Evolutionary conservation across 2,113 vertebrate genomes (phyloP), one percentile per base, ranked within the genome.

Genomic region (Nesoenas mayeri): DNA sequence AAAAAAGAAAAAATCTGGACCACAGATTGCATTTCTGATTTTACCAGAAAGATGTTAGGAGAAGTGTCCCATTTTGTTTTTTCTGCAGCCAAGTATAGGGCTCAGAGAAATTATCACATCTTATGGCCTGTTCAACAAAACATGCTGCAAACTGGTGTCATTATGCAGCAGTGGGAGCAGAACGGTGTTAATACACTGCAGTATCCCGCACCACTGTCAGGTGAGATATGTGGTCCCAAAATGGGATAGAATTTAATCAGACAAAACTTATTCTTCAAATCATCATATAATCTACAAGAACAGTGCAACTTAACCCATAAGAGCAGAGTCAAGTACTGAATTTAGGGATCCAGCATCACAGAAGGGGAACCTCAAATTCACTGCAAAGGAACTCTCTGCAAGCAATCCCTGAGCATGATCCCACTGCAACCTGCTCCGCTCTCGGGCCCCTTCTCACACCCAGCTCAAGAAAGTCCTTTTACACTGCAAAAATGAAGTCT

Each of bases 291-390:
- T 53, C 51, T 53, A 60, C 31, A 54, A 44, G 44, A 84, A 38
- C 51, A 53, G 54, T 79, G 15, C 34, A 56, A 54, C 7, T 56
- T 26, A 53, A 58, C n/a, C 20, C 2, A 0, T 12, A 56, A 40
- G 10, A 61, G 34, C 26, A 42, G 31, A 70, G 47, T 47, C 60
- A 89, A 34, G 4, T 28, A 60, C 14, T 0, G 0, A 48, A 62
- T 61, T 85, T 61, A 83, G 34, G 25, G 15, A 79, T 6, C 26
- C 78, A 10, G 34, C 20, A 57, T 38, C 2, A 4, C n/a, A 64
- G 31, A 73, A 91, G 12, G 12, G 21, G 32, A 74, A 54, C 18
- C 7, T 78, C 1, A 0, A 19, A 12, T 42, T 64, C 1, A 1
- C 51, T 71, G 64, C 28, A 61, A 78, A 91, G 64, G 40, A 70